These are phyloP conservation scores for Stomorhina lunata DNA, from an alignment of 2,888 invertebrate species.

Conservation along the genomic window DNA sequence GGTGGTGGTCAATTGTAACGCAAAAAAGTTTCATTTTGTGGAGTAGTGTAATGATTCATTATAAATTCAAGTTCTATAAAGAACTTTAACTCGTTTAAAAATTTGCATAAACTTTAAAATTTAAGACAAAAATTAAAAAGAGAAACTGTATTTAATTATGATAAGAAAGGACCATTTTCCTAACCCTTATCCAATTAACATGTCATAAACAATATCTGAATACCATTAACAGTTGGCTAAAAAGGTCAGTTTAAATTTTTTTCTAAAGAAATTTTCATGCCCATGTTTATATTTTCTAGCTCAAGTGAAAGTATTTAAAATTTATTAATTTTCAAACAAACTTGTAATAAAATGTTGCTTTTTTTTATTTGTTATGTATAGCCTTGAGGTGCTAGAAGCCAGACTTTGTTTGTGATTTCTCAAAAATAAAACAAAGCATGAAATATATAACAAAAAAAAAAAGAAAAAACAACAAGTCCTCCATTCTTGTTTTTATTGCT, in stretches of 20 bases:
- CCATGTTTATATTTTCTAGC: background rate
- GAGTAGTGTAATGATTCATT: too few species aligned
- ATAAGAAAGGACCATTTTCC: background rate
- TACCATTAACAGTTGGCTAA: conserved; percentile 14
- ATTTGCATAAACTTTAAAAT: background rate
- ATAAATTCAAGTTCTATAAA: too few species aligned
- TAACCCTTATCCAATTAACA: conserved; percentile 5
- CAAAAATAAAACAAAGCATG: background rate
- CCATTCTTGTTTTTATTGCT: conserved; percentile 28
- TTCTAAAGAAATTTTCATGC: background rate
- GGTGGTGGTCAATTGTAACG: too few species aligned
- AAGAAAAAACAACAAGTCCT: background rate
- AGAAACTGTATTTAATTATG: background rate
- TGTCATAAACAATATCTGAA: conserved; percentile 10
- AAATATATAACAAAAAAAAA: background rate
- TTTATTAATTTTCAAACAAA: conserved; percentile 5
- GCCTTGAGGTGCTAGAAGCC: conserved; percentile 3
- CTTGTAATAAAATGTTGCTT: conserved; percentile 1
- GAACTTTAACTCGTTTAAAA: too few species aligned
- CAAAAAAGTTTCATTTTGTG: too few species aligned
- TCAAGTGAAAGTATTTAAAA: background rate
- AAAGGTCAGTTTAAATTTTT: background rate
- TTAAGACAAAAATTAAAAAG: background rate
- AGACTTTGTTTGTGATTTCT: background rate
- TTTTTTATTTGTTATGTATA: background rate